These are phyloP conservation scores for Leptodactylus fuscus DNA, from an alignment of 2,113 vertebrate genomes.

Conservation along the genomic window DNA sequence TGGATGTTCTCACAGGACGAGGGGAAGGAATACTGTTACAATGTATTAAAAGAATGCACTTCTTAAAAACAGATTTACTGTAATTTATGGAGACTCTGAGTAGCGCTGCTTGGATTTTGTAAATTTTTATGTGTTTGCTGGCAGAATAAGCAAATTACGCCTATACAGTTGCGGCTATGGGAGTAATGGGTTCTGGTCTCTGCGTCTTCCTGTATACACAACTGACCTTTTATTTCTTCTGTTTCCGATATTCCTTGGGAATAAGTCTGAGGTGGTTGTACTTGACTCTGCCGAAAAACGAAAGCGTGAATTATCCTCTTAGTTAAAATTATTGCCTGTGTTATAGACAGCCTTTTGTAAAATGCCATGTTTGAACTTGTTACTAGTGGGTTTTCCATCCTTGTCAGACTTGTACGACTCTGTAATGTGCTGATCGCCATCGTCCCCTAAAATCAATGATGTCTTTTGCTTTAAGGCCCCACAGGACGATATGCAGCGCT, in stretches of 20 bases:
- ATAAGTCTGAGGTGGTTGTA: no score
- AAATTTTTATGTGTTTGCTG: conserved; percentile 11
- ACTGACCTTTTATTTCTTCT: neutral
- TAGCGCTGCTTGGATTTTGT: neutral
- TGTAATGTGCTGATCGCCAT: no score
- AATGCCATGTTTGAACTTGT: no score
- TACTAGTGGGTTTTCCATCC: no score
- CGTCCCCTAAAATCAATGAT: no score
- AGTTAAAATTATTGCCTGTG: no score
- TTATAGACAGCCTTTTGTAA: no score
- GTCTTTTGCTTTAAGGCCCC: no score
- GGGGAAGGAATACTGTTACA: neutral
- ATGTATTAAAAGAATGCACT: conserved; percentile 5
- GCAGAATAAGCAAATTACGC: neutral
- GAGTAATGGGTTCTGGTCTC: neutral
- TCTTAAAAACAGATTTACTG: neutral
- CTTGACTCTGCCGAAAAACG: no score
- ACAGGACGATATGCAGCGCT: no score
- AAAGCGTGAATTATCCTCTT: no score
- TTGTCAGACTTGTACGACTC: no score
- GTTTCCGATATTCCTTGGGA: neutral
- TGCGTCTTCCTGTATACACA: neutral
- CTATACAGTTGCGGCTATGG: neutral
- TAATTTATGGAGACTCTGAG: neutral
- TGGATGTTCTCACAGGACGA: neutral